These are phyloP conservation scores for Acronicta psi DNA, from an alignment of 2,888 invertebrate genomes.

Conservation along the genomic window DNA sequence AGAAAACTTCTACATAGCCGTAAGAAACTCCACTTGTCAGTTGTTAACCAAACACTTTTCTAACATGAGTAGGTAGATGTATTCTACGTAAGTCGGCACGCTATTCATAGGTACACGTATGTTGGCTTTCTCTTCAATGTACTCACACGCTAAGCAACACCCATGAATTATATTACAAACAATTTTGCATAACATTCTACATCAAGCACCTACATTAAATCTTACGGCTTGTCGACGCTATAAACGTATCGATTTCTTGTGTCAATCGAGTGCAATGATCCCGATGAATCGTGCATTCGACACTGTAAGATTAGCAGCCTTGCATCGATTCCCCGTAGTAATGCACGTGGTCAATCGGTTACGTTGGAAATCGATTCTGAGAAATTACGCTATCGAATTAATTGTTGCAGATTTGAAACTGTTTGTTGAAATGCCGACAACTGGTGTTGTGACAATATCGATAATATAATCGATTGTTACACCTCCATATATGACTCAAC, in stretches of 20 bases:
- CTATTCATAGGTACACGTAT: slow-evolving; percentile 14
- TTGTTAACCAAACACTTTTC: slow-evolving; percentile 48
- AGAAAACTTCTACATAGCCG: background rate
- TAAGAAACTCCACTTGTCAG: slow-evolving; percentile 26
- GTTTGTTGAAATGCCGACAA: slow-evolving; percentile 15
- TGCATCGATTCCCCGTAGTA: slow-evolving; percentile 59
- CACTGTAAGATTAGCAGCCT: slow-evolving; percentile 47
- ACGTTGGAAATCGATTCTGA: slow-evolving; percentile 49
- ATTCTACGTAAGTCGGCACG: slow-evolving; percentile 34
- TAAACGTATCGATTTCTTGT: slow-evolving; percentile 30
- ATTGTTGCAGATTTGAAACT: slow-evolving; percentile 12
- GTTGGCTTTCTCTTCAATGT: slow-evolving; percentile 28
- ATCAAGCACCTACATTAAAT: slow-evolving; percentile 9
- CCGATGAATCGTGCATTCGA: slow-evolving; percentile 39
- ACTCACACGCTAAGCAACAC: slow-evolving; percentile 16
- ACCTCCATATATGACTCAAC: slow-evolving; percentile 1
- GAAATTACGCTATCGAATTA: slow-evolving; percentile 55
- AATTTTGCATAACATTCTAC: slow-evolving; percentile 36
- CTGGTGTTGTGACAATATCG: slow-evolving; percentile 4
- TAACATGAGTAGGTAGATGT: slow-evolving; percentile 21
- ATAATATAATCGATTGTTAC: slow-evolving; percentile 10
- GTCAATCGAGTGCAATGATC: slow-evolving; percentile 56
- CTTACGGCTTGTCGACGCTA: slow-evolving; percentile 24
- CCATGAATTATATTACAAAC: slow-evolving; percentile 31
- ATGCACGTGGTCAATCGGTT: slow-evolving; percentile 39